Base-by-base conservation (phyloP, 2,888 invertebrate species). In the Elaeidobius kamerunicus region DNA sequence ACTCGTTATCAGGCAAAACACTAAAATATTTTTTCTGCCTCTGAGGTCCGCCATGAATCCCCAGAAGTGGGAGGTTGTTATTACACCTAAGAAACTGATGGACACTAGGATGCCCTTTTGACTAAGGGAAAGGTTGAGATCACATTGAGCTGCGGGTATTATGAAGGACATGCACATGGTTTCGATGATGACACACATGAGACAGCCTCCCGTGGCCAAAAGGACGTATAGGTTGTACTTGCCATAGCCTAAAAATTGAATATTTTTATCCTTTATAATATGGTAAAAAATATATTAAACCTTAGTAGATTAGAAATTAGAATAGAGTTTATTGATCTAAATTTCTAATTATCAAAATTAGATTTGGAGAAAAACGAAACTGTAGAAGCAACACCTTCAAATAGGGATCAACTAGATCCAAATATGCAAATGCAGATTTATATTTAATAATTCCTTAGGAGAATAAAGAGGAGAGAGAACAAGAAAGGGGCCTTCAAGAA, bases 131-230 rank as follows among this genome's bases (percentile, higher is more conserved):
- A 86, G 73, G 1, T 76, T 65, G 19, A 86, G 71, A 67, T 85
- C 85, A 60, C 85, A 86, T 69, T 84, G 83, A 6, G 85, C 80
- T 1, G 81, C 78, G 3, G 85, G 84, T 64, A 83, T 75, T 35
- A 85, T 78, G 64, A 84, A 80, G 48, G 84, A 80, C 56, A 85
- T 76, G 11, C 79, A 79, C 69, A 84, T 74, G 4, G 81, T 82
- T 72, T 85, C 84, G 68, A 83, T 79, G 68, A 85, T 84, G 57
- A 84, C 82, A 2, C 82, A 77, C 79, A 84, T 79, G 11, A 85
- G 74, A 56, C 82, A 79, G 1, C 81, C 64, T 0, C 85, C 86
- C 15, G 79, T 77, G 53, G 81, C 76, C 45, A 85, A 61, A 67
- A 84, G 73, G 40, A 85, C 74, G 15, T 75, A 67, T 28, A 81